Evolutionary conservation across 1,140 invertebrate genomes (phyloP), one percentile per base, ranked within the genome.

Genomic region (Magallana angulata): DNA sequence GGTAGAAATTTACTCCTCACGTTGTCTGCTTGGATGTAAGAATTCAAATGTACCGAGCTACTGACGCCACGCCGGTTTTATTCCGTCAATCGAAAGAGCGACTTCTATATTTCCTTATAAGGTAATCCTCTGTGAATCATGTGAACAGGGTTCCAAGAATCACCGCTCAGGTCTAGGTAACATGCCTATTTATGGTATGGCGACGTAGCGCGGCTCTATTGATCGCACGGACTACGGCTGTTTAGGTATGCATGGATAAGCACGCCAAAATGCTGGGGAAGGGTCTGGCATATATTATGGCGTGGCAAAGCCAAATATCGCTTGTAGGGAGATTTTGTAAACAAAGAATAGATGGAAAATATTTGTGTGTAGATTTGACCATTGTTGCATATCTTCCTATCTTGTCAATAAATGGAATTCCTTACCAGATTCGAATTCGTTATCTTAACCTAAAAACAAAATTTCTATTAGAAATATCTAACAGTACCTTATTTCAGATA

Each of bases 1-100:
- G 90, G 88, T 92, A 91, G 90, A 94, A 94, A 88, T 58, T 76
- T 30, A 76, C 68, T 76, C 9, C 68, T 76, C 30, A 36, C 68
- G 68, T 12, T 76, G 18, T 30, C 68, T 30, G 18, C 9, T 36
- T 9, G 24, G 12, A 8, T 76, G 68, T 30, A 36, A 24, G 68
- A 76, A 76, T 76, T 76, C 68, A 76, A 76, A 76, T 76, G 68
- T 30, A 76, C 68, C 36, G 18, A 30, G 24, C 68, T 18, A 18
- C 68, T 30, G 24, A 76, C 68, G 68, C 68, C 68, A 76, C 68
- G 68, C 68, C 24, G 68, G 68, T 76, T 76, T 76, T 76, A 76
- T 76, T 64, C 60, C 18, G 16, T 64, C 60, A 64, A 64, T 64
- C 18, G 60, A 64, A 12, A 30, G 68, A 76, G 9, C 68, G 12